Base-by-base conservation (phyloP, 2,888 invertebrate species). In the Dynastes tityus region DNA sequence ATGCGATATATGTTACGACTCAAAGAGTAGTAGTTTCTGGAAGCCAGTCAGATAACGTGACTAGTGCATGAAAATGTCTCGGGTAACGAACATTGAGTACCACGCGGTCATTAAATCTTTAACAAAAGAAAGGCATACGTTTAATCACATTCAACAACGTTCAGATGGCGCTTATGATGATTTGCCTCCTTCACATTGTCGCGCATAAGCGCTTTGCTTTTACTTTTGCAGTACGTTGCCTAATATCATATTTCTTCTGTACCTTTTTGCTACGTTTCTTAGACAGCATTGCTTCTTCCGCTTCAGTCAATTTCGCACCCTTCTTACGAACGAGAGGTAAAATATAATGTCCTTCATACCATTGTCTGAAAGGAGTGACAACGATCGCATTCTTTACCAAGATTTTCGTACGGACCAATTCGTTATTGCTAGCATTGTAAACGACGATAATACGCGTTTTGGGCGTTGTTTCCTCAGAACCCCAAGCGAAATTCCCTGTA, bases 351-450 rank as follows among this genome's bases (percentile, higher is more conserved):
- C 95, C 93, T 90, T 99, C 99, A 88, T 98, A 99, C 99, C 98
- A 99, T 89, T 98, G 98, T 89, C 99, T 94, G 93, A 98, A 99
- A 78, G 99, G 99, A 51, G 98, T 97, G 82, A 97, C 95, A 84
- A 99, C 96, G 88, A 99, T 98, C 81, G 97, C 96, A 88, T 98
- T 98, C 91, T 99, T 99, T 84, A 99, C 99, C 89, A 99, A 92
- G 61, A 99, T 99, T 91, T 99, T 99, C 86, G 99, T 99, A 91
- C 99, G 95, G 82, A 99, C 99, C 92, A 99, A 92, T 90, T 99
- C 99, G 90, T 99, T 99, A 93, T 98, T 99, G 84, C 98, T 98
- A 68, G 99, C 98, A 90, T 99, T 99, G 92, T 99, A 99, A 58
- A 99, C 98, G 78, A 99, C 99, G 87, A 99, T 98, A 86, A 99